These are phyloP conservation scores for Synergus umbraculus DNA, from an alignment of 2,888 invertebrate genomes.

Conservation along the genomic window DNA sequence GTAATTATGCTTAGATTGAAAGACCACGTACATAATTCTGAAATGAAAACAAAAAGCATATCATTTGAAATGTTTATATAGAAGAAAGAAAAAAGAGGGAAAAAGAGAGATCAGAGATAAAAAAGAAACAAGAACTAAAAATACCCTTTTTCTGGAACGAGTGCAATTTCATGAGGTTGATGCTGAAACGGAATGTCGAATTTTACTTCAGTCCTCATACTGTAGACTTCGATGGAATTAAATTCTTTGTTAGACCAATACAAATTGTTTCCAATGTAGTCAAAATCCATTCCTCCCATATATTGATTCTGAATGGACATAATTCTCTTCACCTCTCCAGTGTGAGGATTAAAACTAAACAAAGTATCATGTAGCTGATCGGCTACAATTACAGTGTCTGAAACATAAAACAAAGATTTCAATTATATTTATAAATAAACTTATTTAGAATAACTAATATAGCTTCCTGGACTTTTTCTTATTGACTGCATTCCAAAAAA, in stretches of 20 bases:
- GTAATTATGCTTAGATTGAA: slow-evolving; percentile 58
- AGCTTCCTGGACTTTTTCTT: neutral
- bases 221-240: slow-evolving; percentile 83
- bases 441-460: neutral
- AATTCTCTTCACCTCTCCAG: slow-evolving; percentile 64
- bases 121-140: neutral
- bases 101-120: slow-evolving; percentile 7
- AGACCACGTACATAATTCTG: slow-evolving; percentile 68
- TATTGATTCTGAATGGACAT: neutral
- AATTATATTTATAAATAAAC: neutral
- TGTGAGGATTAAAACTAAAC: slow-evolving; percentile 57
- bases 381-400: slow-evolving; percentile 62
- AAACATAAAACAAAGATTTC: slow-evolving; percentile 3
- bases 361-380: slow-evolving; percentile 61
- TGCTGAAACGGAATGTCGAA: slow-evolving; percentile 81
- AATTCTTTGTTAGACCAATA: slow-evolving; percentile 85
- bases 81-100: neutral
- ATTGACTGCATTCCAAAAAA: neutral
- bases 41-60: neutral
- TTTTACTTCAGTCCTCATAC: slow-evolving; percentile 80
- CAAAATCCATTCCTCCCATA: slow-evolving; percentile 80
- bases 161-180: slow-evolving; percentile 84
- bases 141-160: slow-evolving; percentile 84
- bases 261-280: slow-evolving; percentile 85
- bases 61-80: neutral